Conservation (phyloP, 1,140 invertebrate species). For the Zaprionus inermis region DNA sequence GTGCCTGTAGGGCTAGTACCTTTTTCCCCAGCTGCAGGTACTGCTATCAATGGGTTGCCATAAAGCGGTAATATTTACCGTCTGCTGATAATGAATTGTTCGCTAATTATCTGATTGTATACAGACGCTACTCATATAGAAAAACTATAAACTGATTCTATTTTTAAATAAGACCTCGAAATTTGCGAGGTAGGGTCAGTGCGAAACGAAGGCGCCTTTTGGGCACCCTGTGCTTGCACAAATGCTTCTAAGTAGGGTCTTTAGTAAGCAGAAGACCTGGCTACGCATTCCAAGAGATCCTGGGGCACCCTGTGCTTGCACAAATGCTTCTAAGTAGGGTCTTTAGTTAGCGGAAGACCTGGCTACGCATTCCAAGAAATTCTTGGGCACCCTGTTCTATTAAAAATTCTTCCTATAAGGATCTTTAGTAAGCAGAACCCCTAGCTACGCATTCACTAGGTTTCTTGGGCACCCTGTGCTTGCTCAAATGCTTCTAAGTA, state of each 20-base stretch:
- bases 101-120: slow-evolving; percentile 5
- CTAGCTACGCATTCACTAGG: no score
- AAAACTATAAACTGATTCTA: background rate
- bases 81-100: slow-evolving; percentile 30
- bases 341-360: background rate
- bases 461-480: no score
- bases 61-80: slow-evolving; percentile 17
- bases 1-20: background rate
- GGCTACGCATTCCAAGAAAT: no score
- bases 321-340: background rate
- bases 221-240: no score
- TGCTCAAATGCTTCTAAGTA: no score
- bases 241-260: background rate
- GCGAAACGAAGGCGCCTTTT: no score
- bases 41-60: slow-evolving; percentile 10
- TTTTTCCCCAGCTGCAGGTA: background rate
- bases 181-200: background rate
- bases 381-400: no score
- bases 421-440: no score
- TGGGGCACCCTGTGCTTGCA: background rate
- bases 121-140: background rate
- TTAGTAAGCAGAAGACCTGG: background rate
- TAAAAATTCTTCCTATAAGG: no score
- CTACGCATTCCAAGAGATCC: no score
- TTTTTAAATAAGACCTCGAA: background rate